Evolutionary conservation across 2,888 invertebrate species (phyloP).

Genomic region (Mythimna pallens): DNA sequence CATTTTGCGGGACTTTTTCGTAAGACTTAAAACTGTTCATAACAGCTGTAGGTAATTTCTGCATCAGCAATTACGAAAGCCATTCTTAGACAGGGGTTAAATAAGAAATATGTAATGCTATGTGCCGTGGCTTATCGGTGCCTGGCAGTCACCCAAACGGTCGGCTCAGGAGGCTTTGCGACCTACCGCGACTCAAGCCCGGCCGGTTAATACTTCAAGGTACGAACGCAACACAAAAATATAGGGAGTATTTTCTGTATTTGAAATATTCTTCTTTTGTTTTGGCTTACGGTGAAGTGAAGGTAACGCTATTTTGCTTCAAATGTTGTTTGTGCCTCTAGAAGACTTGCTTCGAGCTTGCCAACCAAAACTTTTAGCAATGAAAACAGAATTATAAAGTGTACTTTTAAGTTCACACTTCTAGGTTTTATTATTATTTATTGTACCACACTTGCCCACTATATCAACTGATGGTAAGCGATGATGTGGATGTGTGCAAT

Average conservation of each 20-base stretch:
- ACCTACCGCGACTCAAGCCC: conserved; percentile 76
- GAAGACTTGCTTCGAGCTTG: background rate
- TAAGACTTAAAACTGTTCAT: conserved; percentile 21
- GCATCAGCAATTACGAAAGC: conserved; percentile 47
- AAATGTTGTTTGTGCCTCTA: conserved; percentile 4
- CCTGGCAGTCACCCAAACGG: conserved; percentile 78
- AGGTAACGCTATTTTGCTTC: background rate
- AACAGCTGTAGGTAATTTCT: conserved; percentile 38
- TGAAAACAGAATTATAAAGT: background rate
- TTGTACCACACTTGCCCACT: no score
- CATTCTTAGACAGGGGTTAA: conserved; percentile 64
- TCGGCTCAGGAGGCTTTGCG: conserved; percentile 70
- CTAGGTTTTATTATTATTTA: no score
- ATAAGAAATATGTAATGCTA: conserved; percentile 76
- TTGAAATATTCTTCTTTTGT: conserved; percentile 43
- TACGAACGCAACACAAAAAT: conserved; percentile 50
- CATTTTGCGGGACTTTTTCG: conserved; percentile 11
- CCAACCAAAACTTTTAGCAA: background rate
- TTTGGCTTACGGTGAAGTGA: conserved; percentile 15
- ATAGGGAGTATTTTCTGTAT: conserved; percentile 30
- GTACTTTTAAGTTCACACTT: background rate
- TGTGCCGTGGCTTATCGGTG: conserved; percentile 74
- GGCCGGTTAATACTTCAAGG: conserved; percentile 73
- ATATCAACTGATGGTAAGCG: no score
- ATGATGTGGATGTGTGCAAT: no score